Base-by-base conservation (phyloP, 2,888 invertebrate species). In the Charanyca ferruginea region DNA sequence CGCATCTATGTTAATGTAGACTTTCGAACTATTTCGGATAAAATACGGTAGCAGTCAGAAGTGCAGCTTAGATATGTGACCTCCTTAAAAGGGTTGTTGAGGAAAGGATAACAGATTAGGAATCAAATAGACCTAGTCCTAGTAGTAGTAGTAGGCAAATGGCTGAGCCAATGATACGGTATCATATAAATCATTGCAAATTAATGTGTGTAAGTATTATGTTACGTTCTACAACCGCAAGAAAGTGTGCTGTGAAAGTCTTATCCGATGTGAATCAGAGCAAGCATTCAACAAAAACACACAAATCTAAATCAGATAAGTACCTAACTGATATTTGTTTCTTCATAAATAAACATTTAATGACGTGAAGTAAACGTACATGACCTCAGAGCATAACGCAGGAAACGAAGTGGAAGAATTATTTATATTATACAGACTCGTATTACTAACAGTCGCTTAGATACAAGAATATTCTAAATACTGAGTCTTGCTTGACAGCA, bases 361-460 rank as follows among this genome's bases (percentile, higher is more conserved):
- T 59, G 55, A 62, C 64, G 44, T 54, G 53, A 59, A 58, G 47
- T 69, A 67, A 69, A 68, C 48, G 23, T 52, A 51, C 55, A 47
- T 67, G 80, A 84, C 83, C 80, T 84, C 71, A 81, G 59, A 70
- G 41, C 16, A 38, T 13, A 61, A 58, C 53, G 62, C 66, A 78
- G 78, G 72, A 86, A 80, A 80, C 67, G 49, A 74, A 71, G 65
- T 63, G 62, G 68, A 67, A 66, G 73, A 62, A 77, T 69, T 81
- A 81, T 81, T 86, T 83, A 81, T 79, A 75, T 81, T 78, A 68
- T 49, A 52, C 64, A 64, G 64, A 69, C 60, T 35, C 28, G 42
- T 53, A 28, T 73, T 69, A 57, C 42, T 64, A 51, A 59, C 57
- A 63, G 28, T 48, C 58, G 47, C 18, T 25, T 63, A n/a, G n/a